Conservation (phyloP, 2,113 vertebrate species). For the Chrysochloris asiatica region DNA sequence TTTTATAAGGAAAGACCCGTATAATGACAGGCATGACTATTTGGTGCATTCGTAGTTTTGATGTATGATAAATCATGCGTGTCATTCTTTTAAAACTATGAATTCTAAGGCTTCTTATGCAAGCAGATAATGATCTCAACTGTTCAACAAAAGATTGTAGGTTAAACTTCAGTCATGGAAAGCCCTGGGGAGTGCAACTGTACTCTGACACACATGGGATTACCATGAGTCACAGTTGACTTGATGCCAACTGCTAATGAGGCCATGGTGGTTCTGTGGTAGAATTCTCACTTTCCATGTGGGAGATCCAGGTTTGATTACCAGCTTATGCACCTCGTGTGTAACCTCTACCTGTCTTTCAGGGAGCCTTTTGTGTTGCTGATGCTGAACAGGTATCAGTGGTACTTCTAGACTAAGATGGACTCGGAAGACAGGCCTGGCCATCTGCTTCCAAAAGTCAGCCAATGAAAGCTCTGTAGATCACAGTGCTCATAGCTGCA, state of each 20-base stretch:
- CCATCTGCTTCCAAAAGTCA: neutral
- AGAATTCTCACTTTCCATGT: no score
- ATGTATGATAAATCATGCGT: neutral
- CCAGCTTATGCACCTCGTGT: no score
- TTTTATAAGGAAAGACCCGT: neutral
- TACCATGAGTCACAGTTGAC: no score
- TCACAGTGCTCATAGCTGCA: neutral
- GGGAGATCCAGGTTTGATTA: no score
- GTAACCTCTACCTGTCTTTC: neutral
- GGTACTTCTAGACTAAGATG: neutral
- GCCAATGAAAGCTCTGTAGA: neutral
- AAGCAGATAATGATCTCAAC: neutral
- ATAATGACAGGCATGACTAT: neutral
- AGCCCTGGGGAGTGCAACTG: no score
- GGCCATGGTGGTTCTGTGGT: no score
- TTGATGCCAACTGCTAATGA: no score
- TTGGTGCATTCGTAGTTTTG: neutral
- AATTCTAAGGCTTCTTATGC: neutral
- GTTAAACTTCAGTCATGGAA: no score
- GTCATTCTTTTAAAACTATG: neutral
- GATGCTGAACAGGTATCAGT: neutral
- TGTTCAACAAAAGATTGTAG: neutral
- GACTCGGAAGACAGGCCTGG: neutral
- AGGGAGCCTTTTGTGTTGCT: neutral
- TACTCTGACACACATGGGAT: no score